Conservation (phyloP, 2,888 invertebrate species). For the Pemphredon lugubris region DNA sequence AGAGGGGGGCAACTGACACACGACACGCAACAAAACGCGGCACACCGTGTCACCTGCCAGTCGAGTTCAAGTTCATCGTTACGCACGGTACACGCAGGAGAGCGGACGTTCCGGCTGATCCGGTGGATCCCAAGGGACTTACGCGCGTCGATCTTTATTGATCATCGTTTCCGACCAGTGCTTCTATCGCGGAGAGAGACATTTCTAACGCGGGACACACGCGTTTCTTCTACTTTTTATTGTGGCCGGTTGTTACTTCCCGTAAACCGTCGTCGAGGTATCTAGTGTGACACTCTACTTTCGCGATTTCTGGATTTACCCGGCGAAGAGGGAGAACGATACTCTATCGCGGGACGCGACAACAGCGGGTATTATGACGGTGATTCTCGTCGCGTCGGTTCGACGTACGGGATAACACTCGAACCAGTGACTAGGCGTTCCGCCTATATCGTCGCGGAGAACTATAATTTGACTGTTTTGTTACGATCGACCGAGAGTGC, state of each 20-base stretch:
- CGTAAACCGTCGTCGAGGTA: no score
- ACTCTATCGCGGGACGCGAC: conserved; percentile 32
- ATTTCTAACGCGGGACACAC: no score
- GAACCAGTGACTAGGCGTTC: conserved; percentile 46
- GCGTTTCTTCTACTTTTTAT: no score
- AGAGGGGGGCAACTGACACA: background rate
- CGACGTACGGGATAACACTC: conserved; percentile 51
- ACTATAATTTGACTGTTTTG: conserved; percentile 36
- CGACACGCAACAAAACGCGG: background rate
- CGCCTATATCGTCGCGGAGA: conserved; percentile 27
- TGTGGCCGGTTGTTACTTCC: no score
- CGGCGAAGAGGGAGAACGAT: conserved; percentile 27
- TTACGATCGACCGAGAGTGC: conserved; percentile 30
- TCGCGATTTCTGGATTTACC: conserved; percentile 1
- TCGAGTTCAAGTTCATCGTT: conserved; percentile 52
- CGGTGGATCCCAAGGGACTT: no score
- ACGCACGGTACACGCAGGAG: background rate
- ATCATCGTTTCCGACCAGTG: no score
- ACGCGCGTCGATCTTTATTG: no score
- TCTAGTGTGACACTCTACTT: no score
- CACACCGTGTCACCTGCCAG: conserved; percentile 37
- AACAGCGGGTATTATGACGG: conserved; percentile 48
- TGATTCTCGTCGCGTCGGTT: conserved; percentile 54
- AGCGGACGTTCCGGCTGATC: no score
- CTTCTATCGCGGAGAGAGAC: no score